Conservation (phyloP, 1,140 invertebrate species). For the Trachymyrmex cornetzi region DNA sequence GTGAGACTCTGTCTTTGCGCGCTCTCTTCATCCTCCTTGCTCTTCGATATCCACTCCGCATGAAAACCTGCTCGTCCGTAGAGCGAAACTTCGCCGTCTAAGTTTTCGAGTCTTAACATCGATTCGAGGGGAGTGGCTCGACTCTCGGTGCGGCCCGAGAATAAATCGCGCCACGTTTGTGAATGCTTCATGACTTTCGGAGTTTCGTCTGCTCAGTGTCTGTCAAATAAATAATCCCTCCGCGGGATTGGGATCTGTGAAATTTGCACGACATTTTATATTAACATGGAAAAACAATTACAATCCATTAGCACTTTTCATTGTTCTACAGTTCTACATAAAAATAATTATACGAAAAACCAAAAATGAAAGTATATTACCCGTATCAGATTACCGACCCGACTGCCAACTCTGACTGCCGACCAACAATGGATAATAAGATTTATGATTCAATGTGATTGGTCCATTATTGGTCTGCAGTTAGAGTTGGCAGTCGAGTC, state of each 20-base stretch:
- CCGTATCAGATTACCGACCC: no score
- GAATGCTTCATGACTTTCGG: conserved; percentile 61
- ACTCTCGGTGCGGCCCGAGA: conserved; percentile 31
- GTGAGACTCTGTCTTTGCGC: conserved; percentile 46
- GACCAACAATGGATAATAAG: no score
- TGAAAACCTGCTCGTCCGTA: background rate
- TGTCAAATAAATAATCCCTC: conserved; percentile 52
- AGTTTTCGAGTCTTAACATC: conserved; percentile 57
- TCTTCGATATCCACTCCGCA: conserved; percentile 31
- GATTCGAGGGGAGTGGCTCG: conserved; percentile 61
- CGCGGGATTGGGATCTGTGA: background rate
- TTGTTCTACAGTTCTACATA: no score
- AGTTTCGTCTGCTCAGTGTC: background rate
- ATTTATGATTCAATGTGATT: no score
- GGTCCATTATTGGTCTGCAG: no score
- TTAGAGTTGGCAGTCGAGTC: no score
- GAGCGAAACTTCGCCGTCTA: conserved; percentile 30
- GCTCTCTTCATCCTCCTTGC: background rate
- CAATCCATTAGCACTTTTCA: no score
- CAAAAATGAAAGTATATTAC: no score
- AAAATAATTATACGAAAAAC: no score
- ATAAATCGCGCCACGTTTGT: conserved; percentile 65
- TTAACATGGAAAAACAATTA: no score
- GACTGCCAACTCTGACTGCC: no score
- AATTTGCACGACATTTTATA: no score